Evolutionary conservation across 2,888 invertebrate genomes (phyloP).

Genomic region (Drosophila acutilabella): DNA sequence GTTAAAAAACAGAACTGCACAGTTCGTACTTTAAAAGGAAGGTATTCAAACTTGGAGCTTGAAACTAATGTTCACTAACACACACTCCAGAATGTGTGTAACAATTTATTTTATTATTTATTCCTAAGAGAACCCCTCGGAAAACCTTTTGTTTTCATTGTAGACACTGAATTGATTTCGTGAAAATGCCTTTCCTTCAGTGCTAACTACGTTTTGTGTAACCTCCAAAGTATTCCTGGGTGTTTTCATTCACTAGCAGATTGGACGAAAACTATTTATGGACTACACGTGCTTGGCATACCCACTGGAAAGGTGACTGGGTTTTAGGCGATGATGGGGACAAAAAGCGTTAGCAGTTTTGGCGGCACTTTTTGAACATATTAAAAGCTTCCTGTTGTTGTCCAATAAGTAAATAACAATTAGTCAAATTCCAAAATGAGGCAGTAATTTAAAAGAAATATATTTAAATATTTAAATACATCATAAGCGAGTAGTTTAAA

Average conservation of each 20-base stretch:
- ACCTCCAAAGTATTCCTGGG: not conserved
- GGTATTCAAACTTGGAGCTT: too few species aligned
- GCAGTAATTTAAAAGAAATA: slow-evolving; percentile 27
- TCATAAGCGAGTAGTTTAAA: slow-evolving; percentile 9
- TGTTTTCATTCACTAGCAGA: slow-evolving; percentile 25
- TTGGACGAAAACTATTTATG: slow-evolving; percentile 71
- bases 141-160: not conserved
- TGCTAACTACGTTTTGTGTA: slow-evolving; percentile 5
- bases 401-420: slow-evolving; percentile 34
- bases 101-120: too few species aligned
- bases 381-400: slow-evolving; percentile 40
- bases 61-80: too few species aligned
- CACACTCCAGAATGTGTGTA: too few species aligned
- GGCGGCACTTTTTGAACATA: slow-evolving; percentile 28
- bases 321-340: not conserved
- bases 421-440: slow-evolving; percentile 37
- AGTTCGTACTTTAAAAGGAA: too few species aligned
- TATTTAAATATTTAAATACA: slow-evolving; percentile 7
- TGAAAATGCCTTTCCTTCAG: slow-evolving; percentile 3
- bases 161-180: not conserved
- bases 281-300: slow-evolving; percentile 71
- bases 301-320: slow-evolving; percentile 28
- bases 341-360: slow-evolving; percentile 21
- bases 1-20: too few species aligned
- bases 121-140: too few species aligned